These are phyloP conservation scores for Abscondita cerata DNA, from an alignment of 2,888 invertebrate genomes.

Conservation along the genomic window DNA sequence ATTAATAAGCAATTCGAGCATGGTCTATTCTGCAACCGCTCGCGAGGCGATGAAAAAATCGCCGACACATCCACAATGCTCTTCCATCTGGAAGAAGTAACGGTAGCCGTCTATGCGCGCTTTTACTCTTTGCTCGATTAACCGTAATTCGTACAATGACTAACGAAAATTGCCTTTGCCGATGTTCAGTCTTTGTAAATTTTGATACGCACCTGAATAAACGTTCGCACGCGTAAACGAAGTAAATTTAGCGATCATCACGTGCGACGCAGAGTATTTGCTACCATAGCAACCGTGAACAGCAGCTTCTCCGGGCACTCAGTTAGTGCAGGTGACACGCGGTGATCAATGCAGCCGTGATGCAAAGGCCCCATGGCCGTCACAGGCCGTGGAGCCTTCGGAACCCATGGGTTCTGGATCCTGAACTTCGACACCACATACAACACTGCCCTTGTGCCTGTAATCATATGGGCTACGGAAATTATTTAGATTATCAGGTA, in stretches of 20 bases:
- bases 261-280: slow-evolving; percentile 58
- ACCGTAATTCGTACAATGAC: slow-evolving; percentile 33
- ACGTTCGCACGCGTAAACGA: slow-evolving; percentile 46
- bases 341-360: slow-evolving; percentile 55
- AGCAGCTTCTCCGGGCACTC: slow-evolving; percentile 56
- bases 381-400: slow-evolving; percentile 57
- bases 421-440: slow-evolving; percentile 88
- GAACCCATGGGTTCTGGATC: slow-evolving; percentile 66
- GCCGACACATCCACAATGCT: slow-evolving; percentile 14
- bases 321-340: slow-evolving; percentile 56
- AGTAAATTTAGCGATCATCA: slow-evolving; percentile 59
- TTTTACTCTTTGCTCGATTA: slow-evolving; percentile 32
- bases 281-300: slow-evolving; percentile 50
- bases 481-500: slow-evolving; percentile 91
- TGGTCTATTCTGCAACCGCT: slow-evolving; percentile 18
- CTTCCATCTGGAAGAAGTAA: slow-evolving; percentile 32
- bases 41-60: slow-evolving; percentile 18
- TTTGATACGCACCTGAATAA: slow-evolving; percentile 41
- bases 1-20: slow-evolving; percentile 32
- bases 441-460: slow-evolving; percentile 89
- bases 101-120: slow-evolving; percentile 22
- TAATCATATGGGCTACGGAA: slow-evolving; percentile 93
- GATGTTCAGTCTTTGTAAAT: slow-evolving; percentile 42
- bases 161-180: slow-evolving; percentile 30
- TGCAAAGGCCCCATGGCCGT: slow-evolving; percentile 58